Percentiles rank a stretch among this genome's conserved stretches.
Conservation (phyloP, 2,797 vertebrate species). For the Ara ararauna region DNA sequence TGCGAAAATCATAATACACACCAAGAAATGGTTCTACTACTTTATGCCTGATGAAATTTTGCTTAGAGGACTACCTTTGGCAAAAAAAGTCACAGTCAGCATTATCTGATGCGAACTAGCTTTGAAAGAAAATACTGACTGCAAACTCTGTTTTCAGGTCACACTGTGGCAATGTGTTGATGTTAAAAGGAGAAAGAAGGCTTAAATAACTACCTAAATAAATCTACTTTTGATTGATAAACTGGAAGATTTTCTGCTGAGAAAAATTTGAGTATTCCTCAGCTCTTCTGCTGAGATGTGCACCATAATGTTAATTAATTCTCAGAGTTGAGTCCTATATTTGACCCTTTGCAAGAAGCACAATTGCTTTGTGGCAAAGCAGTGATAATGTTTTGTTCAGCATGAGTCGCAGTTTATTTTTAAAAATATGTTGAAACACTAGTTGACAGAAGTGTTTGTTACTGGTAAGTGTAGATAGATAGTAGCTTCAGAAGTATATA, state of each 20-base stretch:
- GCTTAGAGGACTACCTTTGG: not conserved
- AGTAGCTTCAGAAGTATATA: not conserved
- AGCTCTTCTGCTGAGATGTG: not conserved
- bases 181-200: not conserved
- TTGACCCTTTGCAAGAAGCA: not conserved
- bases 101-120: not conserved
- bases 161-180: not conserved
- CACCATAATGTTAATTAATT: not conserved
- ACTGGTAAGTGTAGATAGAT: not conserved
- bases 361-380: not conserved
- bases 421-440: not conserved
- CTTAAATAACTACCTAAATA: not conserved
- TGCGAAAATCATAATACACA: not conserved
- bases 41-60: not conserved
- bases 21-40: not conserved
- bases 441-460: not conserved
- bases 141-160: not conserved
- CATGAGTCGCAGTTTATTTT: not conserved
- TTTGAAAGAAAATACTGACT: not conserved
- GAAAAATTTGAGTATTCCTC: not conserved
- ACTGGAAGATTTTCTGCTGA: not conserved
- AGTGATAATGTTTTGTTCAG: not conserved
- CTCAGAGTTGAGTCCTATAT: not conserved
- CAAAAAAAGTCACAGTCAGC: not conserved
- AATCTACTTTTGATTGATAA: not conserved